Evolutionary conservation across 2,888 invertebrate species (phyloP).

Genomic region (Oeneis ivallda): DNA sequence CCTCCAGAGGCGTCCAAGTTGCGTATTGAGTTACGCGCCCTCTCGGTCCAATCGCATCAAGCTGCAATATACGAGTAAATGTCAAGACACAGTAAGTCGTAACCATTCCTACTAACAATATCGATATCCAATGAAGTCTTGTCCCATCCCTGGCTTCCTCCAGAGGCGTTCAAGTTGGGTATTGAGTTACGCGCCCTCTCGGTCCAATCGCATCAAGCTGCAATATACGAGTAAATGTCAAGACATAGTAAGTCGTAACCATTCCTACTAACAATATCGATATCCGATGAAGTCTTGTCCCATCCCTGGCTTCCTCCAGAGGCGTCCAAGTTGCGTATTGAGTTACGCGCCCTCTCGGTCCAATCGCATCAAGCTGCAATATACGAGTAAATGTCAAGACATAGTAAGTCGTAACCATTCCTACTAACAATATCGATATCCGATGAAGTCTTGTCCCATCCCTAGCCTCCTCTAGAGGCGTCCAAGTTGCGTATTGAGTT

Average conservation of each 20-base stretch:
- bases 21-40: slow-evolving; percentile 76
- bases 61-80: slow-evolving; percentile 42
- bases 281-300: slow-evolving; percentile 9
- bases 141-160: slow-evolving; percentile 47
- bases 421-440: slow-evolving; percentile 37
- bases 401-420: slow-evolving; percentile 54
- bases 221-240: slow-evolving; percentile 20
- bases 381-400: background rate
- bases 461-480: slow-evolving; percentile 54
- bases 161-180: slow-evolving; percentile 72
- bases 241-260: slow-evolving; percentile 48
- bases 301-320: slow-evolving; percentile 50
- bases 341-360: slow-evolving; percentile 70
- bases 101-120: slow-evolving; percentile 54
- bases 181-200: slow-evolving; percentile 73
- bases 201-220: slow-evolving; percentile 69
- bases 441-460: slow-evolving; percentile 38
- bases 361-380: slow-evolving; percentile 62
- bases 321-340: slow-evolving; percentile 76
- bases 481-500: slow-evolving; percentile 78
- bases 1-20: slow-evolving; percentile 68
- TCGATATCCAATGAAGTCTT: slow-evolving; percentile 1
- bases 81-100: slow-evolving; percentile 36
- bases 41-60: slow-evolving; percentile 68
- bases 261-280: slow-evolving; percentile 46